Evolutionary conservation across 2,888 invertebrate species (phyloP).

Genomic region (Phalangium opilio): DNA sequence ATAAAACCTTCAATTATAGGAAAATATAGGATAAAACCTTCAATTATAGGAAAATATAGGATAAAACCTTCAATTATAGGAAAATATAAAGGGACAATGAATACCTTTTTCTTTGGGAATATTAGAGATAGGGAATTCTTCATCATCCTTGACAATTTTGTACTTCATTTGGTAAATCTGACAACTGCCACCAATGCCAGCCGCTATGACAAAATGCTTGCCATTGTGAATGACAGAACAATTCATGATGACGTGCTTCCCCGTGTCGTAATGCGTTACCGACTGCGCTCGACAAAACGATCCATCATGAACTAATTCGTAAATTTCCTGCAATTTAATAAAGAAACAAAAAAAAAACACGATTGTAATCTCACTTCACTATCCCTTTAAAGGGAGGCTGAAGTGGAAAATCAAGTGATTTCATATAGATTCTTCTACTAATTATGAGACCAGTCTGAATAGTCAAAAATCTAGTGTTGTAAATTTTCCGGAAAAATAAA

Average conservation of each 20-base stretch:
- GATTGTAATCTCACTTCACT: too few relatives aligned
- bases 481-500: too few relatives aligned
- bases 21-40: too few relatives aligned
- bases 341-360: conserved; percentile 3
- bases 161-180: conserved; percentile 47
- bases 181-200: conserved; percentile 63
- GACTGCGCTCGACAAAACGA: conserved; percentile 59
- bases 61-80: too few relatives aligned
- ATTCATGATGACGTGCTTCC: conserved; percentile 23
- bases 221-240: conserved; percentile 13
- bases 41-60: too few relatives aligned
- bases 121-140: not conserved
- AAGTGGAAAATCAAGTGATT: too few relatives aligned
- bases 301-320: conserved; percentile 28
- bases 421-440: too few relatives aligned
- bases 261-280: conserved; percentile 71
- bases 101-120: conserved; percentile 1
- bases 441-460: too few relatives aligned
- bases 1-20: too few relatives aligned
- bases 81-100: not conserved
- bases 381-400: too few relatives aligned
- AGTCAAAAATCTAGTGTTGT: too few relatives aligned
- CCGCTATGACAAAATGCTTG: conserved; percentile 61
- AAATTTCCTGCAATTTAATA: conserved; percentile 59
- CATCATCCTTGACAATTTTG: conserved; percentile 7